These are phyloP conservation scores for Cosmorhoe ocellata DNA, from an alignment of 2,888 invertebrate species.

Conservation along the genomic window DNA sequence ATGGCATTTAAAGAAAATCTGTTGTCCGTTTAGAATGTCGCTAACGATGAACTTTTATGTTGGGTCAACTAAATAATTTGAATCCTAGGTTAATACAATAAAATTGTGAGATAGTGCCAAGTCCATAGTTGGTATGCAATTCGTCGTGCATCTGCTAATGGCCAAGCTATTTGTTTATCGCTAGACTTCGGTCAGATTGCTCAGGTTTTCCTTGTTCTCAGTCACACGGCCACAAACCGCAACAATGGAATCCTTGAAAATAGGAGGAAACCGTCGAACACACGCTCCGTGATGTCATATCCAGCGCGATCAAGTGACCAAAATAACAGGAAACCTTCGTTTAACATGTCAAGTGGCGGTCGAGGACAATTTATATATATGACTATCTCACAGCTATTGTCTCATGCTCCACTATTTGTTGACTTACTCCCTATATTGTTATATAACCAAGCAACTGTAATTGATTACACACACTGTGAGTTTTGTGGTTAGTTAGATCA, in stretches of 20 bases:
- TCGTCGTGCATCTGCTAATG: no score
- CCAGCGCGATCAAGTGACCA: conserved; percentile 38
- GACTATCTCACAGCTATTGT: conserved; percentile 4
- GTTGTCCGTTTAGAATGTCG: no score
- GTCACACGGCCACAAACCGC: conserved; percentile 20
- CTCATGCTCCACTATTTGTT: conserved; percentile 6
- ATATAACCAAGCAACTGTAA: conserved; percentile 3
- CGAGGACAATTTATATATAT: conserved; percentile 21
- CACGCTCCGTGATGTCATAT: conserved; percentile 47
- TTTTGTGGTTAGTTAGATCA: conserved; percentile 27
- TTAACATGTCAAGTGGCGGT: conserved; percentile 41
- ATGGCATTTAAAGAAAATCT: no score
- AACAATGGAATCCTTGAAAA: conserved; percentile 35
- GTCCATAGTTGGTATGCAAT: no score
- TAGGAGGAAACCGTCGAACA: conserved; percentile 39
- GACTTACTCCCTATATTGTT: conserved; percentile 1
- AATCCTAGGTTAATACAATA: no score
- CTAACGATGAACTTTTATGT: no score
- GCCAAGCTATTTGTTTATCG: no score
- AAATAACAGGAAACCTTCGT: conserved; percentile 55
- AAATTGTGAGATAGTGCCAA: no score
- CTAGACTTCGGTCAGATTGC: no score
- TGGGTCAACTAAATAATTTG: no score
- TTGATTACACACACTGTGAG: conserved; percentile 22
- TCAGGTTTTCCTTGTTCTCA: background rate